These are phyloP conservation scores for Sinella curviseta DNA, from an alignment of 1,140 invertebrate genomes.

Conservation along the genomic window DNA sequence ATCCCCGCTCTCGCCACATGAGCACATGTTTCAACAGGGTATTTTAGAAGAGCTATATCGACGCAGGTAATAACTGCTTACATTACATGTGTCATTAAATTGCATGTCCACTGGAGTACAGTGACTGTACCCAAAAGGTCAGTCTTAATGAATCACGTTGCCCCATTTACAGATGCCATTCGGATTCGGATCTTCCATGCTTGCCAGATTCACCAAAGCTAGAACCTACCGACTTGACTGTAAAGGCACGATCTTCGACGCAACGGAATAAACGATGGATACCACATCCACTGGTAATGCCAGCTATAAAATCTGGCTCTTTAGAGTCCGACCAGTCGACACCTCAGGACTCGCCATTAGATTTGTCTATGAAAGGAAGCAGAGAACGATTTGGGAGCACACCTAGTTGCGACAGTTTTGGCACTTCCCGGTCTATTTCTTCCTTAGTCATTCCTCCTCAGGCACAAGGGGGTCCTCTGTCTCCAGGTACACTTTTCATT, in stretches of 20 bases:
- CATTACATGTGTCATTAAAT: background rate
- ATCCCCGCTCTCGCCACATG: slow-evolving; percentile 53
- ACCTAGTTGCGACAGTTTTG: slow-evolving; percentile 46
- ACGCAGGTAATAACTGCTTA: slow-evolving; percentile 33
- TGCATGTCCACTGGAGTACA: slow-evolving; percentile 62
- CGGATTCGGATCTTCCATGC: slow-evolving; percentile 67
- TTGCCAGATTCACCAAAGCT: slow-evolving; percentile 48
- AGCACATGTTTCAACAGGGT: slow-evolving; percentile 57
- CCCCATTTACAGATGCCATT: slow-evolving; percentile 63
- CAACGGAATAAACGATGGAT: slow-evolving; percentile 50
- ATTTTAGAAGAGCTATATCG: slow-evolving; percentile 49
- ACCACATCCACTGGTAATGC: slow-evolving; percentile 55
- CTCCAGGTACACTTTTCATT: slow-evolving; percentile 42
- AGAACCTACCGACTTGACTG: slow-evolving; percentile 42
- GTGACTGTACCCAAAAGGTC: slow-evolving; percentile 71
- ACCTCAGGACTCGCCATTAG: slow-evolving; percentile 79
- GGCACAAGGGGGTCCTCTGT: slow-evolving; percentile 34
- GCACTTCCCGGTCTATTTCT: slow-evolving; percentile 49
- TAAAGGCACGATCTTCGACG: slow-evolving; percentile 32
- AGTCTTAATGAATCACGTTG: slow-evolving; percentile 67
- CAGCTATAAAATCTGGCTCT: slow-evolving; percentile 55
- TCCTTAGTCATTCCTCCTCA: slow-evolving; percentile 50
- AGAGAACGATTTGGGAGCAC: slow-evolving; percentile 47
- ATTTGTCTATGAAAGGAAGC: slow-evolving; percentile 72
- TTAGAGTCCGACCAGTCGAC: slow-evolving; percentile 56